These are phyloP conservation scores for Proterorhinus semilunaris DNA, from an alignment of 2,113 vertebrate species.

Conservation along the genomic window DNA sequence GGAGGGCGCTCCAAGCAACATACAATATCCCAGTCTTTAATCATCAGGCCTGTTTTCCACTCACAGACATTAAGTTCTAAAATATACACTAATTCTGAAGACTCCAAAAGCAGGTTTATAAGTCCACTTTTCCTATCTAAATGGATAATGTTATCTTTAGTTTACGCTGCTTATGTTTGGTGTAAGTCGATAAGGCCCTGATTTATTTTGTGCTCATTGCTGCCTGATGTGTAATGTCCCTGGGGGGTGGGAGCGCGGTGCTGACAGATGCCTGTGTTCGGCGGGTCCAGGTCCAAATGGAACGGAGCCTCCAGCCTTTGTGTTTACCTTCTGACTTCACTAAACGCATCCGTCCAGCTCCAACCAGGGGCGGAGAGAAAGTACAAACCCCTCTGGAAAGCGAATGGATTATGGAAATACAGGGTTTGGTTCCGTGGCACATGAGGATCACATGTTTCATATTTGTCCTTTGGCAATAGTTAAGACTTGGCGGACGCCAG, in stretches of 20 bases:
- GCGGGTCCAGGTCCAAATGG: conserved; percentile 37
- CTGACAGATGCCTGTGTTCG: conserved; percentile 13
- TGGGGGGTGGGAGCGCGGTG: conserved; percentile 26
- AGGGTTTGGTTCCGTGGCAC: conserved; percentile 21
- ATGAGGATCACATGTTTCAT: conserved; percentile 34
- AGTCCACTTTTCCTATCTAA: conserved; percentile 32
- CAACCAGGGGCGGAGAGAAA: not conserved
- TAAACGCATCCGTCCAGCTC: conserved; percentile 16
- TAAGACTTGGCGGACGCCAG: conserved; percentile 20
- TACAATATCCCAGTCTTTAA: too few species aligned
- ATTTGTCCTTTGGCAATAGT: conserved; percentile 18
- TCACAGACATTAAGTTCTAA: too few species aligned
- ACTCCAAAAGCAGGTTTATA: too few species aligned
- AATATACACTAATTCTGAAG: too few species aligned
- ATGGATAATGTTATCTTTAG: conserved; percentile 8
- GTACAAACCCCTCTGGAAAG: conserved; percentile 13
- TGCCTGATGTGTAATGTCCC: conserved; percentile 44
- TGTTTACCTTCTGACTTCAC: conserved; percentile 30
- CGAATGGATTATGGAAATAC: conserved; percentile 1
- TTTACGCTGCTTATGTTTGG: conserved; percentile 28
- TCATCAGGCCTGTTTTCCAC: too few species aligned
- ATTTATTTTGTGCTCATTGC: conserved; percentile 42
- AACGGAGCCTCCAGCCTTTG: conserved; percentile 20
- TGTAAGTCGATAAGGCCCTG: conserved; percentile 34
- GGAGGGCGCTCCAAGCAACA: too few species aligned